Evolutionary conservation across 30 jellyfish, hydroid and myxozoan genomes (phyloP).

Genomic region (Cassiopea xamachana): DNA sequence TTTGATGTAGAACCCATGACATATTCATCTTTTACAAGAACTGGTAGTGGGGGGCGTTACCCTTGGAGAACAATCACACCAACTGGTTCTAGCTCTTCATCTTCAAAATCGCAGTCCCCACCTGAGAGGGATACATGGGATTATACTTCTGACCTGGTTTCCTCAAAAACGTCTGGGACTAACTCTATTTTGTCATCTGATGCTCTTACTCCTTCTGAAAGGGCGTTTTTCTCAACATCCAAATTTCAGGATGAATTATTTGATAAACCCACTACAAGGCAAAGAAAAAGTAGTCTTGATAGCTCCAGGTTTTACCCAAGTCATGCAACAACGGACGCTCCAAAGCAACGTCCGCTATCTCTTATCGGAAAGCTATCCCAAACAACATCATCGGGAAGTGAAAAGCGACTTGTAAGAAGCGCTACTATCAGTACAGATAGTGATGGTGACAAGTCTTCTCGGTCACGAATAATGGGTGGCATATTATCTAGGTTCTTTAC

Average conservation of each 20-base stretch:
- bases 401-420: background rate
- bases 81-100: conserved; percentile 42
- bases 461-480: conserved; percentile 77
- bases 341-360: conserved; percentile 4
- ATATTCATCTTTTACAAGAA: conserved; percentile 41
- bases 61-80: conserved; percentile 36
- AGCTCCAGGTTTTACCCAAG: background rate
- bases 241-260: background rate
- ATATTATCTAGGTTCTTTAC: conserved; percentile 65
- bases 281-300: conserved; percentile 39
- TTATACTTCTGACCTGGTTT: background rate
- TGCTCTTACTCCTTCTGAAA: conserved; percentile 35
- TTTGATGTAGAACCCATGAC: conserved; percentile 47
- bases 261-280: background rate
- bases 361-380: background rate
- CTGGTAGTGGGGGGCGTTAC: conserved; percentile 67
- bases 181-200: conserved; percentile 44
- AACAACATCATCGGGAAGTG: background rate
- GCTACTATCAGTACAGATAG: background rate
- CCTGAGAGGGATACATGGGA: conserved; percentile 13
- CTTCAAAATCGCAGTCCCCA: conserved; percentile 26
- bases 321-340: background rate
- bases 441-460: conserved; percentile 32
- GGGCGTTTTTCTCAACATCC: conserved; percentile 33
- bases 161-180: background rate